Evolutionary conservation across 2,888 invertebrate species (phyloP), one percentile per base, ranked within the genome.

Genomic region (Tenthredo amoena): DNA sequence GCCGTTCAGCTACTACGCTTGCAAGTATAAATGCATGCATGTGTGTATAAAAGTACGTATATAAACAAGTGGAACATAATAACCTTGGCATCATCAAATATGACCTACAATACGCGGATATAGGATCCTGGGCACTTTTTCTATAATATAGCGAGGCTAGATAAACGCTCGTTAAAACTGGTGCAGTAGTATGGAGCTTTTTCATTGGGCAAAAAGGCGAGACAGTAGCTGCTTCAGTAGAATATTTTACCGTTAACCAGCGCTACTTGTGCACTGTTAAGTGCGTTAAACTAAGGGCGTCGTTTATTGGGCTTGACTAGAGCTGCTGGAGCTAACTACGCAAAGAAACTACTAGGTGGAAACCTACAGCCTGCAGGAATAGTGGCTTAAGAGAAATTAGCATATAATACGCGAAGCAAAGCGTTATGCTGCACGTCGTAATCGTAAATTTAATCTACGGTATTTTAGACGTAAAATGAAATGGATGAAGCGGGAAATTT

Each of bases 391-490:
- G 18, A 26, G 87, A 89, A 89, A 90, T 91, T 90, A 90, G 88
- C 90, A 91, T 91, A 91, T 90, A 91, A 91, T 89, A 34, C 68
- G 15, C 18, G 34, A 15, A 68, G 68, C 68, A 18, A 68, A 68
- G 68, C 68, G 68, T 68, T 68, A 34, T 31, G 18, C 68, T 34
- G 68, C 68, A 68, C 68, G 34, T 34, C 34, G 68, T 68, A 68
- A 34, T 31, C 31, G 68, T 68, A 68, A 62, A 62, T 62, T 62
- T 62, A 62, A 62, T 62, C 26, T 62, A 62, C 62, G 26, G 62
- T 62, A 62, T 62, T 62, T 62, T 62, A 26, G 62, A 62, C 62
- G 62, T 62, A 62, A 62, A 26, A 62, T 26, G 26, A 21, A 26
- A 62, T 26, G 62, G 26, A 34, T 10, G 37, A n/a, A 40, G 71